Conservation (phyloP, 92 coral and sea anemone genomes). For the Heliopora coerulea region DNA sequence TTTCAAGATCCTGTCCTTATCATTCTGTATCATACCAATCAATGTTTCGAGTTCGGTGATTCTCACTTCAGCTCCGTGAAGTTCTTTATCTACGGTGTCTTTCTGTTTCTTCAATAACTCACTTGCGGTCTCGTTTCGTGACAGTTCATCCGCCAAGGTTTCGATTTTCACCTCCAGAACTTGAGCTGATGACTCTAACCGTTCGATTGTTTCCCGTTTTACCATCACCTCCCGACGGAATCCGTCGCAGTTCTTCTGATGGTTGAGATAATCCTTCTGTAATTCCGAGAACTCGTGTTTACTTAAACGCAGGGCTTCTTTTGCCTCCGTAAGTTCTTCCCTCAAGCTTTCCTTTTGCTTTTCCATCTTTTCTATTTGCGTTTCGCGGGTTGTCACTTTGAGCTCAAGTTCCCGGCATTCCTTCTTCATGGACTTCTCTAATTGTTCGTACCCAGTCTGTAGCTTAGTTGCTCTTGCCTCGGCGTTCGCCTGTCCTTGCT, state of each 20-base stretch:
- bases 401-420: conserved; percentile 67
- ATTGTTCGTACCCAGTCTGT: conserved; percentile 62
- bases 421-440: conserved; percentile 62
- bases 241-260: conserved; percentile 84
- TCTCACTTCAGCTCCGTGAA: conserved; percentile 63
- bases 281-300: conserved; percentile 75
- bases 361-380: conserved; percentile 72
- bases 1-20: conserved; percentile 71
- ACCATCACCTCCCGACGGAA: conserved; percentile 81
- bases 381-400: conserved; percentile 77
- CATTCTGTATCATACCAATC: conserved; percentile 53
- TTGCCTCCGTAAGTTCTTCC: conserved; percentile 71
- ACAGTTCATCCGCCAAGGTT: conserved; percentile 63
- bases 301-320: conserved; percentile 65
- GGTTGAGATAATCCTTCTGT: conserved; percentile 87
- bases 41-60: conserved; percentile 69
- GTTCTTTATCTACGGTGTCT: conserved; percentile 72
- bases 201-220: conserved; percentile 74
- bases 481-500: conserved; percentile 57
- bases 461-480: conserved; percentile 57
- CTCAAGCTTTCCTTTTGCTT: conserved; percentile 80
- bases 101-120: conserved; percentile 65
- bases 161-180: conserved; percentile 63
- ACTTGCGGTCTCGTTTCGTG: conserved; percentile 68
- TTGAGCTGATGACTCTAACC: conserved; percentile 66